A percentile compares a stretch with the other conserved stretches of the same genome.
phyloP scores from a whole-genome alignment of 2,797 vertebrate species.

The Danio aesculapii region DNA sequence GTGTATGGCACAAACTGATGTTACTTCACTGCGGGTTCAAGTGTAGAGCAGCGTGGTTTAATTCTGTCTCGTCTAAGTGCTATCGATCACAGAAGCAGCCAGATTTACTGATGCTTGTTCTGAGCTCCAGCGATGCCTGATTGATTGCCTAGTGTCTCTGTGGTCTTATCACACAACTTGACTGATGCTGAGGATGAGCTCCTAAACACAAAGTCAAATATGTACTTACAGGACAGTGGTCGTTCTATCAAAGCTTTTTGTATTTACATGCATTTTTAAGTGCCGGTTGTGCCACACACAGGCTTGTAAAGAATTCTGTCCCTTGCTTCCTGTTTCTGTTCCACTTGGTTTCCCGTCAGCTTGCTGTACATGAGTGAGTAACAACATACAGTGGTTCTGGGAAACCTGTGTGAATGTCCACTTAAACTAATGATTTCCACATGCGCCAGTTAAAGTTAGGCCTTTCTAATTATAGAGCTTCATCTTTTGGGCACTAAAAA shows the following conservation, averaged over 20 bases:
- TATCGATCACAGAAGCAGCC: conserved; percentile 57
- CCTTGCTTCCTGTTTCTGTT: conserved; percentile 23
- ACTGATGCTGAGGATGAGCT: conserved; percentile 30
- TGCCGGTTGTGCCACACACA: neutral
- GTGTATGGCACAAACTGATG: neutral
- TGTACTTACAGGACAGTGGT: neutral
- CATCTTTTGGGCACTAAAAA: conserved; percentile 58
- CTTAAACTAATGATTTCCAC: conserved; percentile 61
- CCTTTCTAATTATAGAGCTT: conserved; percentile 64
- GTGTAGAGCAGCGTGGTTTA: conserved; percentile 29
- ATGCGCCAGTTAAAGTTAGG: conserved; percentile 56
- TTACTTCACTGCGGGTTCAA: neutral
- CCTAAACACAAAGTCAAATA: conserved; percentile 15
- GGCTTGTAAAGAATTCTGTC: neutral
- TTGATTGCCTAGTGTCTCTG: conserved; percentile 57
- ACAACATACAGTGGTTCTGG: conserved; percentile 38
- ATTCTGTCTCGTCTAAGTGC: conserved; percentile 56
- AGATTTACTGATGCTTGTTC: conserved; percentile 59
- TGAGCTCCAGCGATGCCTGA: conserved; percentile 59
- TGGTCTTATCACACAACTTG: conserved; percentile 45
- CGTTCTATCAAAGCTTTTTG: neutral
- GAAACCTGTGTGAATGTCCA: conserved; percentile 45
- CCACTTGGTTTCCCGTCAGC: neutral
- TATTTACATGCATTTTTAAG: neutral
- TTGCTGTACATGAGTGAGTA: conserved; percentile 28